Percentiles rank a stretch among this genome's conserved stretches.
phyloP scores from a whole-genome alignment of 2,888 invertebrate genomes.

The Cantharis flavilabris region DNA sequence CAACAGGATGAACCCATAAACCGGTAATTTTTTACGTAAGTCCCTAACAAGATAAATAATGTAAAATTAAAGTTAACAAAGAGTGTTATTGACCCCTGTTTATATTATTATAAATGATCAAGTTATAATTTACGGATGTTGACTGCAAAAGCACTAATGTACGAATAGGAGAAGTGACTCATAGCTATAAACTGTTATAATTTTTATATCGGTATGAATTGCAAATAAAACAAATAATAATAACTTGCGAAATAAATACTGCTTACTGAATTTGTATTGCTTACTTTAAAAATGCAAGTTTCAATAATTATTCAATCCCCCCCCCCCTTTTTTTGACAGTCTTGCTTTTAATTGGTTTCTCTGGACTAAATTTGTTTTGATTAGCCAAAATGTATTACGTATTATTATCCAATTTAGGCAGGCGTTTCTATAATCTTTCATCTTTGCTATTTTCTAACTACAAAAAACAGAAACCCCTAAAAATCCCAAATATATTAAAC shows the following conservation, averaged over 20 bases:
- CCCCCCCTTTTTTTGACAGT: neutral
- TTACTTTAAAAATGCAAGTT: neutral
- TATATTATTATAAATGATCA: conserved; percentile 8
- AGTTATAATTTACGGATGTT: conserved; percentile 27
- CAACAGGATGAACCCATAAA: neutral
- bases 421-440: neutral
- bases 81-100: conserved; percentile 22
- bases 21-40: neutral
- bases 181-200: conserved; percentile 18
- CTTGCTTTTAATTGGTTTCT: too few species aligned
- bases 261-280: too few species aligned
- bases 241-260: neutral
- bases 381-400: neutral
- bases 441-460: too few species aligned
- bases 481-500: neutral
- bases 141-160: conserved; percentile 22
- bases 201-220: neutral
- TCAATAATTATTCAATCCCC: neutral
- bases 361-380: too few species aligned
- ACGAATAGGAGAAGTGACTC: conserved; percentile 28
- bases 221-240: neutral
- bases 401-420: neutral
- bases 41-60: conserved; percentile 7
- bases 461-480: too few species aligned
- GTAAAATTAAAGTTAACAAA: conserved; percentile 14